Conservation (phyloP, 1,140 invertebrate species). For the Dinoponera quadriceps region DNA sequence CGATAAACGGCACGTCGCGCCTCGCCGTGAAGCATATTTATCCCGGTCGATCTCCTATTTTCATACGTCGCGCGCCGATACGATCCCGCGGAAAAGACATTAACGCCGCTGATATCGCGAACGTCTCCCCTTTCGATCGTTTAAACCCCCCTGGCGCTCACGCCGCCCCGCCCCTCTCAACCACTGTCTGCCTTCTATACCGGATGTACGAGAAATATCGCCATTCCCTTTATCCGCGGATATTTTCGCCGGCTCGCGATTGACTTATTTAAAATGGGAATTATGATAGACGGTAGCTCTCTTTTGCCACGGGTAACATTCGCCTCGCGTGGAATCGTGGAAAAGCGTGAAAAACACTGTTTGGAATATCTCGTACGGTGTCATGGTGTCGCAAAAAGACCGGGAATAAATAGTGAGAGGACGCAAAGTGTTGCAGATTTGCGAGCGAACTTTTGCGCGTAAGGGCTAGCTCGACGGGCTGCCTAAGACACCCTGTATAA, state of each 20-base stretch:
- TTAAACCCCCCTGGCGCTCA: slow-evolving; percentile 11
- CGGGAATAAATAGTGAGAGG: no score
- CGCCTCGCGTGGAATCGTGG: no score
- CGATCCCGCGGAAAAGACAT: slow-evolving; percentile 40
- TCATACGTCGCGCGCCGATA: slow-evolving; percentile 28
- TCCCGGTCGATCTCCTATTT: slow-evolving; percentile 35
- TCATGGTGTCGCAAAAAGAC: no score
- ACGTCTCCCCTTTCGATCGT: slow-evolving; percentile 12
- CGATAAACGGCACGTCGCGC: slow-evolving; percentile 27
- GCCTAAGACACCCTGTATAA: neutral
- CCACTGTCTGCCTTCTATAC: neutral
- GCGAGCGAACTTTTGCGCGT: neutral
- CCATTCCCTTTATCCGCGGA: neutral
- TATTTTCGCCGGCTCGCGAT: neutral
- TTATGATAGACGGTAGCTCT: no score
- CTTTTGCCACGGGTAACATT: no score
- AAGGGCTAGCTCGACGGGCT: slow-evolving; percentile 4
- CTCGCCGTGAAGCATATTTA: slow-evolving; percentile 40
- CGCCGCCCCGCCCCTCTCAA: neutral
- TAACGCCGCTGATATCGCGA: slow-evolving; percentile 31
- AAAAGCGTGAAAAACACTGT: no score
- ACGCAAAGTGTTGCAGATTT: no score
- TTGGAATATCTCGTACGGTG: no score
- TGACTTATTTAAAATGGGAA: neutral
- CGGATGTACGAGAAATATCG: slow-evolving; percentile 21